Conservation (phyloP, 1,140 invertebrate genomes). For the roundworm (Caenorhabditis elegans) region WBcel235 BX284602.5:13669001-13669500, state of each 20-base stretch:
- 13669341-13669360: no score
- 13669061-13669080: neutral
- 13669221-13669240: conserved; percentile 28
- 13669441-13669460: neutral
- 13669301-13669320: no score
- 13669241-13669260: neutral
- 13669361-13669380: no score
- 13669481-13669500: conserved; percentile 13
- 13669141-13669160: neutral
- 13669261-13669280: conserved; percentile 9
- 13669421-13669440: neutral
- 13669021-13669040: neutral
- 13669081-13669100: neutral
- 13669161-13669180: conserved; percentile 37
- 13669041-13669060: neutral
- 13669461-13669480: neutral
- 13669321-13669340: no score
- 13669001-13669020: neutral
- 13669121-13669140: neutral
- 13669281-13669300: neutral
- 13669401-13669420: no score
- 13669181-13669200: conserved; percentile 50
- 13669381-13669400: no score
- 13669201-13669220: conserved; percentile 45
- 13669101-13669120: neutral